Base-by-base conservation (phyloP, 2,797 vertebrate species). In the Chelidonichthys spinosus region DNA sequence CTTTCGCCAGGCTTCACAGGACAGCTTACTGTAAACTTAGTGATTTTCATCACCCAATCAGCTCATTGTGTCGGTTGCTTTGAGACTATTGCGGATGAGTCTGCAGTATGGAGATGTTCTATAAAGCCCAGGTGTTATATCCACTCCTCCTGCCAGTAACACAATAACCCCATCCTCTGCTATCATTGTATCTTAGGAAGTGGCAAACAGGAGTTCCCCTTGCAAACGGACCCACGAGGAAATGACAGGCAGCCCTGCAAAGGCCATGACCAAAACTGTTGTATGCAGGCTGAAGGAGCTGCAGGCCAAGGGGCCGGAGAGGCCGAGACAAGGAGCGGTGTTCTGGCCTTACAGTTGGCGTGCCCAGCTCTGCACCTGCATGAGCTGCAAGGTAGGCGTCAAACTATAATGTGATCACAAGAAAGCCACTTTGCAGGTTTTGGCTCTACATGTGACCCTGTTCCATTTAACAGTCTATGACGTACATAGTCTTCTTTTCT, bases 341-440 rank as follows among this genome's bases (percentile, higher is more conserved):
- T 99, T 97, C 86, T 99, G 97, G 97, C 96, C 97, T 2, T 93
- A 90, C 2, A 92, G 92, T 83, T 99, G 97, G 98, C 95, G 97
- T 40, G 92, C 93, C 63, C 91, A 96, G 79, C 86, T 99, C n/a
- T 99, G 98, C 87, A 94, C 94, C 78, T 99, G 97, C 90, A 90
- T 89, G 52, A 92, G 89, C 84, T 99, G 98, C 71, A 93, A 96
- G 97, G 98, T 97, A 90, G 79, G 90, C 53, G 35, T 11, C 11
- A n/a, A 25, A 62, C 67, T 18, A 55, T 43, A 77, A 44, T 60
- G 3, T 49, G 17, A 44, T 6, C 37, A 43, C 15, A 46, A 72
- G 33, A 17, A 44, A 7, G 42, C 25, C 35, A 47, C 6, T 7
- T 14, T 42, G 13, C 59, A 71, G 42, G 35, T 32, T 47, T 60